Evolutionary conservation across 2,797 vertebrate genomes (phyloP), one percentile per base, ranked within the genome.

Genomic region (Mycteria americana): DNA sequence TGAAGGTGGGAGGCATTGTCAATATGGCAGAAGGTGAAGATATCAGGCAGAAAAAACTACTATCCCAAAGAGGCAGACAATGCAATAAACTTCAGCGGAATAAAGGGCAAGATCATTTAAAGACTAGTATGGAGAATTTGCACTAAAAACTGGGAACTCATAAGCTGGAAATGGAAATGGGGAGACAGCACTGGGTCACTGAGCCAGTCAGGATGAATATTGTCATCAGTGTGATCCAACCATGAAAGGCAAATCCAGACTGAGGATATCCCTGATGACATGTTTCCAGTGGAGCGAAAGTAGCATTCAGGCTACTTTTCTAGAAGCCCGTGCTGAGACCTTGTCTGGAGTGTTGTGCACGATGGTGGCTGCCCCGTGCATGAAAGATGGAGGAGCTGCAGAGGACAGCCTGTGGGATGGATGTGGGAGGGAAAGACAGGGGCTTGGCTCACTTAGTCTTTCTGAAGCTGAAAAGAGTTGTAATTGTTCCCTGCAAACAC

Each of bases 221-320:
- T 69, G 79, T 92, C 93, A 91, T 72, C 50, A 33, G 1, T 18
- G 80, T 73, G 86, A 91, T 89, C 77, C 67, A 75, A 59, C 84
- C 92, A 79, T 91, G 93, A 93, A 96, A 91, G 70, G 30, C 84
- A 87, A 93, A 93, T 45, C 33, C 43, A 75, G 69, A 81, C 50
- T 84, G 82, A 91, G 83, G 77, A 35, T 88, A 65, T 57, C 65
- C 67, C 77, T 62, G 64, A 53, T 78, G 53, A 33, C 17, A 69
- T 33, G 16, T 75, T 90, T 86, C 69, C 79, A 88, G 89, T 33
- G 28, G 33, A 95, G 39, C 0, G 0, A 50, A 94, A 88, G 82
- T 7, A 72, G 50, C 45, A 14, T 45, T 78, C 72, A 30, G 70
- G 37, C 1, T 39, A 0, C 10, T 64, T 87, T 68, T 68, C 54